phyloP scores from a whole-genome alignment of 2,888 invertebrate species.

The Helicoverpa assulta region DNA sequence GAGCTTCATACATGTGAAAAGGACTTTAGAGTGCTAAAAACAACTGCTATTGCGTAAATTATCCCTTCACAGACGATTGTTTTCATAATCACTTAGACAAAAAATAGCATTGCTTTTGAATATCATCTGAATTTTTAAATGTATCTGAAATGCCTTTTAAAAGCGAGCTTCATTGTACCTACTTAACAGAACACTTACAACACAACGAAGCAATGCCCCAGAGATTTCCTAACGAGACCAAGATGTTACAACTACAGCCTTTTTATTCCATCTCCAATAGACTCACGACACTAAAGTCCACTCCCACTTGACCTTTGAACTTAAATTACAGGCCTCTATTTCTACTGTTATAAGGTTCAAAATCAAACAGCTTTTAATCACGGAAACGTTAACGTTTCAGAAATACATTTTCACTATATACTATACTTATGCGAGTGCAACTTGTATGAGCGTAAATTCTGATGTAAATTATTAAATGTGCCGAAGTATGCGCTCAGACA shows the following conservation, averaged over 20 bases:
- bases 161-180: not conserved
- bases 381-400: conserved; percentile 37
- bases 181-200: conserved; percentile 35
- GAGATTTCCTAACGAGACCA: conserved; percentile 59
- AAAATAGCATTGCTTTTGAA: too few relatives aligned
- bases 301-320: conserved; percentile 36
- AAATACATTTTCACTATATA: conserved; percentile 46
- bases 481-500: conserved; percentile 18
- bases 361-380: conserved; percentile 19
- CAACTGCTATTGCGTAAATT: too few relatives aligned
- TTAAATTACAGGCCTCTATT: conserved; percentile 27
- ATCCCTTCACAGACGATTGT: too few relatives aligned
- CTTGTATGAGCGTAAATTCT: conserved; percentile 34
- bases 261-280: conserved; percentile 68
- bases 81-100: too few relatives aligned
- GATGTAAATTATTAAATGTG: conserved; percentile 19
- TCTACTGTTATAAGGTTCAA: conserved; percentile 19
- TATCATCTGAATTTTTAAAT: not conserved
- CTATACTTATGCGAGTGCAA: conserved; percentile 28
- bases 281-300: conserved; percentile 49
- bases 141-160: not conserved
- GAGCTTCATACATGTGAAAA: too few relatives aligned
- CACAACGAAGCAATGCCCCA: conserved; percentile 37
- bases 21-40: too few relatives aligned
- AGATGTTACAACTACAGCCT: conserved; percentile 54